Conservation (phyloP, 1,140 invertebrate species). For the Drosophila miranda region DNA sequence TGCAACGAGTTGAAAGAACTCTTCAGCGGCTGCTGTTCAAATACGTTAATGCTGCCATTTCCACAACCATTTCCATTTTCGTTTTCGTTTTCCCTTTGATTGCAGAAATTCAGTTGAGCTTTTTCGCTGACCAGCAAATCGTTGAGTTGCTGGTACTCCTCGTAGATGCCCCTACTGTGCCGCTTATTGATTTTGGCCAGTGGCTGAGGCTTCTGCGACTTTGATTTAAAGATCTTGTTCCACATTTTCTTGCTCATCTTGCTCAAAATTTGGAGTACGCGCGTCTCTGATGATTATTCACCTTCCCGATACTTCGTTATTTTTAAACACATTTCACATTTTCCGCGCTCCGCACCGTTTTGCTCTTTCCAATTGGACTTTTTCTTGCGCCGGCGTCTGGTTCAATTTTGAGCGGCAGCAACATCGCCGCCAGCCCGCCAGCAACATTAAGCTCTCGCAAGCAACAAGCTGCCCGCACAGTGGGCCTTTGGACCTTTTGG, state of each 20-base stretch:
- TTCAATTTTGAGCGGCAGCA: conserved; percentile 48
- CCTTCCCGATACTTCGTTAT: conserved; percentile 22
- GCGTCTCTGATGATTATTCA: conserved; percentile 10
- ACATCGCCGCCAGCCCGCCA: conserved; percentile 15
- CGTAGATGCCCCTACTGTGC: conserved; percentile 70
- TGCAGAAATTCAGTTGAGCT: conserved; percentile 23
- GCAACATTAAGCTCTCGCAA: conserved; percentile 14
- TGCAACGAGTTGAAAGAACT: conserved; percentile 74
- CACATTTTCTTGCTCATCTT: conserved; percentile 82
- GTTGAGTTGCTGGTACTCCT: conserved; percentile 76
- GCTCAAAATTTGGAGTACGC: neutral
- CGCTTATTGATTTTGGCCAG: conserved; percentile 71
- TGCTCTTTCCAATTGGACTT: neutral
- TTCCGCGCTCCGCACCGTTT: conserved; percentile 1
- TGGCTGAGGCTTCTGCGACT: conserved; percentile 63
- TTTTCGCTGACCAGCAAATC: conserved; percentile 57
- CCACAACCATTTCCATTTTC: conserved; percentile 34
- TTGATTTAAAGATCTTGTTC: conserved; percentile 81
- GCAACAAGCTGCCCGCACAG: conserved; percentile 13
- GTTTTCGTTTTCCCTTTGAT: conserved; percentile 61
- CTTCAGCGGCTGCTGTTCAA: conserved; percentile 62
- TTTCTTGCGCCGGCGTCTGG: conserved; percentile 57
- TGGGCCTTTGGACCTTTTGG: neutral
- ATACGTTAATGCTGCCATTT: conserved; percentile 58
- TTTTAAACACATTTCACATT: conserved; percentile 36